Evolutionary conservation across 2,888 invertebrate genomes (phyloP).

Genomic region (Ophraella communa): DNA sequence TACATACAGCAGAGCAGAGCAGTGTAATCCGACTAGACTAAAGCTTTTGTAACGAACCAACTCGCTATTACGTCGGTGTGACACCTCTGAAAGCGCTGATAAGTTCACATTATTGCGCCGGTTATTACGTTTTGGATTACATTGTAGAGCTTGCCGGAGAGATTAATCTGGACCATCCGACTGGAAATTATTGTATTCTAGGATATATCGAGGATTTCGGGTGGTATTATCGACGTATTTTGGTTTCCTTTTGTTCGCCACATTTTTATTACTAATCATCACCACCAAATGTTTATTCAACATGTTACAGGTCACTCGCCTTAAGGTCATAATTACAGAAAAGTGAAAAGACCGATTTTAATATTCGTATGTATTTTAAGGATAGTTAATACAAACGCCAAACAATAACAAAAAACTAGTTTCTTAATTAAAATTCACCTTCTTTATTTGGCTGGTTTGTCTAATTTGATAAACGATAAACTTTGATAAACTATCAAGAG

Average conservation of each 20-base stretch:
- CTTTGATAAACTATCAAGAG: no score
- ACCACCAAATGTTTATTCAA: neutral
- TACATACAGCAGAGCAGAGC: constrained; percentile 34
- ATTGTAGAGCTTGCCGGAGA: constrained; percentile 30
- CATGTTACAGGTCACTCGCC: no score
- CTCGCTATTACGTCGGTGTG: constrained; percentile 40
- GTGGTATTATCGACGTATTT: neutral
- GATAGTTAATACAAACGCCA: no score
- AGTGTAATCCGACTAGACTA: constrained; percentile 38
- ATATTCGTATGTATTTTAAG: no score
- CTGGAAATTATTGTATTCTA: constrained; percentile 31
- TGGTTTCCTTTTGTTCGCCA: constrained; percentile 5
- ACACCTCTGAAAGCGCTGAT: constrained; percentile 44
- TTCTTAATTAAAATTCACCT: no score
- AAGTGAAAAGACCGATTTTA: no score
- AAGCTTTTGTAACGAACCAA: constrained; percentile 42
- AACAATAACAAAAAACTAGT: no score
- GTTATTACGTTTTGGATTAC: constrained; percentile 45
- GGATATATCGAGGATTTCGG: constrained; percentile 9
- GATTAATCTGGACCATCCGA: constrained; percentile 32
- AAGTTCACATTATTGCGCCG: constrained; percentile 47
- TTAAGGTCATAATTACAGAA: no score
- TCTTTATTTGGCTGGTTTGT: no score
- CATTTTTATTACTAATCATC: neutral
- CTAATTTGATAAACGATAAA: no score